Evolutionary conservation across 2,113 vertebrate genomes (phyloP).

Genomic region (Ciconia stormi): DNA sequence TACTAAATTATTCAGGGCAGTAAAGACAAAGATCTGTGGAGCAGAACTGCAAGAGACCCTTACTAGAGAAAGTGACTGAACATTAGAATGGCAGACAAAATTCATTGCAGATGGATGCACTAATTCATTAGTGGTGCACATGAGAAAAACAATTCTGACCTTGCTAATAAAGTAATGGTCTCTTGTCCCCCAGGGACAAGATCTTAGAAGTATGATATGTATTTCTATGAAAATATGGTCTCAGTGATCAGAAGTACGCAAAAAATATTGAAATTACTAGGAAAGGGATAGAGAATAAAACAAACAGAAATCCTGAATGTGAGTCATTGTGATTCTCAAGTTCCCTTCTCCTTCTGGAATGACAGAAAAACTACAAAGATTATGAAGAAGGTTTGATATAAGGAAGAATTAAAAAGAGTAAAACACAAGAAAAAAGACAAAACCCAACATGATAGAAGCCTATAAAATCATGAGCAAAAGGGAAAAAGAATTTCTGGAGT

Average conservation of each 20-base stretch:
- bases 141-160: neutral
- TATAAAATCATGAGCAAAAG: neutral
- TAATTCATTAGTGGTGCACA: neutral
- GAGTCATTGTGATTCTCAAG: neutral
- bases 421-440: neutral
- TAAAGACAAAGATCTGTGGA: neutral
- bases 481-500: neutral
- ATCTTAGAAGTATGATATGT: neutral
- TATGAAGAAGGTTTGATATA: neutral
- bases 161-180: neutral
- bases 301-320: neutral
- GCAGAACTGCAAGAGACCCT: neutral
- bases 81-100: slow-evolving; percentile 37
- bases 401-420: neutral
- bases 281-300: neutral
- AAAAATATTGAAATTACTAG: neutral
- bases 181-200: neutral
- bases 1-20: slow-evolving; percentile 1
- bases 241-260: neutral
- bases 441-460: fast-evolving
- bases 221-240: neutral
- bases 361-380: neutral
- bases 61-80: neutral
- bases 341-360: neutral
- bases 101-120: neutral